Base-by-base conservation (phyloP, 2,888 invertebrate genomes). In the Stenchaetothrips biformis region DNA sequence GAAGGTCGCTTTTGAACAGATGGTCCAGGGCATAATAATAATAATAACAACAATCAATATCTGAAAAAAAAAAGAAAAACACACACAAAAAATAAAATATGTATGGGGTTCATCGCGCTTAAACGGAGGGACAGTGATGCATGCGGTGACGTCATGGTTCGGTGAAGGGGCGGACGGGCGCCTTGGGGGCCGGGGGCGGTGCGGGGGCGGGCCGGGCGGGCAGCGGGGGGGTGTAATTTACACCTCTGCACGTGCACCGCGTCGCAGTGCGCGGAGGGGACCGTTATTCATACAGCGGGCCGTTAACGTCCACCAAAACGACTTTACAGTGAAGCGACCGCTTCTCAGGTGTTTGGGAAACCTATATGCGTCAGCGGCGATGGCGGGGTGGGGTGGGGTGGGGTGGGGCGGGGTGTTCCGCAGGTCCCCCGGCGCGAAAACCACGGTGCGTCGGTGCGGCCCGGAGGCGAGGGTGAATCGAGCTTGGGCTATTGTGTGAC, bases 291-390 rank as follows among this genome's bases (percentile, higher is more conserved):
- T 74, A 21, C 8, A 21, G 67, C 21, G 7, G 67, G 67, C 7
- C 67, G 67, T 74, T 74, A 74, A 74, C 25, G 67, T 74, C 67
- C 67, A 11, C 67, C 67, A 74, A 21, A 74, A 74, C 67, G 67
- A 74, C 67, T 74, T 74, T 74, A 74, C 67, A 74, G 67, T 74
- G 67, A 74, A 74, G 67, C 67, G 11, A 11, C 67, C 67, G 67
- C 67, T 53, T 18, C 53, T 53, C 53, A 53, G 53, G 53, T 53
- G 53, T 53, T 53, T 53, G 53, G 53, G 53, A 53, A 53, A 53
- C 53, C 53, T 53, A 53, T 53, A 53, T 53, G 53, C 53, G 53
- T 18, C 37, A 37, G 53, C 4, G 13, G 53, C 53, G 53, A 18
- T 53, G 53, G 53, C 53, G 53, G 4, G 13, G 18, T 13, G 53